phyloP scores from a whole-genome alignment of 2,888 invertebrate genomes.

The Mystacides longicornis region DNA sequence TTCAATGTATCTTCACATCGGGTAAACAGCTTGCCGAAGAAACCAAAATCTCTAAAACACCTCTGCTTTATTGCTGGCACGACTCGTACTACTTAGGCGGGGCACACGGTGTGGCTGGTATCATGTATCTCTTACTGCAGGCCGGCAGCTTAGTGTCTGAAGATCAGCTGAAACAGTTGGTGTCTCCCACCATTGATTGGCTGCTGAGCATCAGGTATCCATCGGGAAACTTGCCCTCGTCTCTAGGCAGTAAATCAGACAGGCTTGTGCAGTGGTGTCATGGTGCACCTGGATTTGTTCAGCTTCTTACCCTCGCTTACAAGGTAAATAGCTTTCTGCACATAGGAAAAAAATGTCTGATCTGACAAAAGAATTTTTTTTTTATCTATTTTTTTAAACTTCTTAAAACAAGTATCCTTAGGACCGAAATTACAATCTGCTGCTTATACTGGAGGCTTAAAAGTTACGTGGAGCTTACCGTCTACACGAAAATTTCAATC shows the following conservation, averaged over 20 bases:
- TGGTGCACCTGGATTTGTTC: conserved; percentile 83
- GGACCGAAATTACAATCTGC: no score
- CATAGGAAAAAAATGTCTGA: no score
- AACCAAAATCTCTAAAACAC: conserved; percentile 46
- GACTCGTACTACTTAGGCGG: conserved; percentile 79
- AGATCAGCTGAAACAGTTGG: conserved; percentile 48
- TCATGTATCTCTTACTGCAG: conserved; percentile 74
- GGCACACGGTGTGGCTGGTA: conserved; percentile 84
- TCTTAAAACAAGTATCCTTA: no score
- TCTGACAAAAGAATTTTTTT: no score
- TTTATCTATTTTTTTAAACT: no score
- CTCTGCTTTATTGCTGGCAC: conserved; percentile 83
- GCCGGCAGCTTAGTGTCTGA: conserved; percentile 49
- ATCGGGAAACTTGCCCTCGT: conserved; percentile 72
- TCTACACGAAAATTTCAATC: no score
- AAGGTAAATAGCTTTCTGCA: conserved; percentile 48
- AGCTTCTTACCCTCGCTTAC: conserved; percentile 59
- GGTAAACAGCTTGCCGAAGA: conserved; percentile 50
- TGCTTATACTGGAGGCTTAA: no score
- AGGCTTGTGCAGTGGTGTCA: conserved; percentile 89
- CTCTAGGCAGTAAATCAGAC: conserved; percentile 60
- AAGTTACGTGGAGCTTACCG: no score
- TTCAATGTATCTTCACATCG: conserved; percentile 51
- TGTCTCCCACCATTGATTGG: conserved; percentile 61
- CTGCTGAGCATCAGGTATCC: conserved; percentile 49